Percentiles rank a stretch among this genome's conserved stretches.
Evolutionary conservation across 2,888 invertebrate species (phyloP).

Genomic region (Brachycybe producta): DNA sequence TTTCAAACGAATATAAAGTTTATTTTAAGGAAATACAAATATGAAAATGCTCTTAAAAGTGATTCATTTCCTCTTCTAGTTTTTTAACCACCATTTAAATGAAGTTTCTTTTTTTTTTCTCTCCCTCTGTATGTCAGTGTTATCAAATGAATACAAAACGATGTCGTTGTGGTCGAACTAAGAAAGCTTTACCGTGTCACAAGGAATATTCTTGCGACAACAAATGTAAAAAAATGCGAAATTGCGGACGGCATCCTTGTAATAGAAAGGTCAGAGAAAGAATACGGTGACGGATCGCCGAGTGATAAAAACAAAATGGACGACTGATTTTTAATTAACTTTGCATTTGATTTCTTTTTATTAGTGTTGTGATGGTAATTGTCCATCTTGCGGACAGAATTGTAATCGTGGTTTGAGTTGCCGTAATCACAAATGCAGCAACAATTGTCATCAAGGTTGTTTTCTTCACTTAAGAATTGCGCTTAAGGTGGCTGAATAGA

Average conservation of each 20-base stretch:
- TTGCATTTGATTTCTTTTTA: slow-evolving; percentile 23
- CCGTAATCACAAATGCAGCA: slow-evolving; percentile 71
- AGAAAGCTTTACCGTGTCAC: slow-evolving; percentile 69
- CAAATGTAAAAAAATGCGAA: slow-evolving; percentile 66
- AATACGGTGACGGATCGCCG: too few relatives aligned
- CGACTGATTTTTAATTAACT: neutral
- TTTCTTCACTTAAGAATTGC: too few relatives aligned
- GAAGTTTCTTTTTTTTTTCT: too few relatives aligned
- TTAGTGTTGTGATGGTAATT: slow-evolving; percentile 71
- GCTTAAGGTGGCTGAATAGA: too few relatives aligned
- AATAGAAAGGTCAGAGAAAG: slow-evolving; percentile 59
- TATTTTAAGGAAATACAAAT: too few relatives aligned
- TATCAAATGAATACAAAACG: slow-evolving; percentile 59
- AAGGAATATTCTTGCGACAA: slow-evolving; percentile 76
- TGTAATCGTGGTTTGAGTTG: slow-evolving; percentile 74
- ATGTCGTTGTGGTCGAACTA: slow-evolving; percentile 66
- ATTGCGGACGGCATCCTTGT: slow-evolving; percentile 78
- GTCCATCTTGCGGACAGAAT: slow-evolving; percentile 67
- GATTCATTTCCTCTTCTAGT: slow-evolving; percentile 4
- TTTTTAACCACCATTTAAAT: too few relatives aligned
- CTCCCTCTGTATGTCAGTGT: too few relatives aligned
- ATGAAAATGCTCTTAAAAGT: too few relatives aligned
- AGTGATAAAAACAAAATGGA: neutral
- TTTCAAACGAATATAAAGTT: too few relatives aligned
- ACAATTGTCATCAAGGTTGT: slow-evolving; percentile 56